Conservation (phyloP, 2,888 invertebrate species). For the Pegoplata infirma region DNA sequence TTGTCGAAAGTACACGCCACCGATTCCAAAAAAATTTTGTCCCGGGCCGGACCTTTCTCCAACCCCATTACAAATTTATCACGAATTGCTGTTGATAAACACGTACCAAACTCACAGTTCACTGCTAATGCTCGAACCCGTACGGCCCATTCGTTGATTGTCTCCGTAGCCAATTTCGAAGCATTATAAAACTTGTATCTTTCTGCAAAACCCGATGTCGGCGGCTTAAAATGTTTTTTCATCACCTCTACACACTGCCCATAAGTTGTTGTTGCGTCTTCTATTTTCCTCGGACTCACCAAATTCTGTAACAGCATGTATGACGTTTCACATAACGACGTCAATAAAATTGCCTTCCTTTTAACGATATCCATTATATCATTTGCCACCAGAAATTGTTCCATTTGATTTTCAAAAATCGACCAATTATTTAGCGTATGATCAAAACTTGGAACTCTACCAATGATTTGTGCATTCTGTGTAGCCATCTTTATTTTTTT, state of each 20-base stretch:
- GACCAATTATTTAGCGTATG: no score
- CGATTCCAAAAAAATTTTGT: constrained; percentile 57
- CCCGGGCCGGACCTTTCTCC: no score
- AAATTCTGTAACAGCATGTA: neutral
- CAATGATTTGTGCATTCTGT: no score
- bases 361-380: no score
- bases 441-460: no score
- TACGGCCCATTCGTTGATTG: constrained; percentile 51
- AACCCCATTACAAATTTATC: constrained; percentile 52
- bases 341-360: no score
- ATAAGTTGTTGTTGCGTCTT: constrained; percentile 18
- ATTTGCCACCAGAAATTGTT: no score
- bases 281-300: constrained; percentile 29
- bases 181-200: constrained; percentile 55
- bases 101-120: constrained; percentile 26
- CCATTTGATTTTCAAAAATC: no score
- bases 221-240: constrained; percentile 50
- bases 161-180: constrained; percentile 24
- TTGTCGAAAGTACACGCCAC: constrained; percentile 18
- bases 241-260: constrained; percentile 24
- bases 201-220: constrained; percentile 50
- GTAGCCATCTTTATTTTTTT: no score
- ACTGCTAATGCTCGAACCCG: constrained; percentile 43
- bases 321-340: constrained; percentile 19
- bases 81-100: constrained; percentile 20